Percentiles rank a stretch among this genome's conserved stretches.
These are phyloP conservation scores for Columba guinea DNA, from an alignment of 2,797 vertebrate genomes.

Conservation along the genomic window DNA sequence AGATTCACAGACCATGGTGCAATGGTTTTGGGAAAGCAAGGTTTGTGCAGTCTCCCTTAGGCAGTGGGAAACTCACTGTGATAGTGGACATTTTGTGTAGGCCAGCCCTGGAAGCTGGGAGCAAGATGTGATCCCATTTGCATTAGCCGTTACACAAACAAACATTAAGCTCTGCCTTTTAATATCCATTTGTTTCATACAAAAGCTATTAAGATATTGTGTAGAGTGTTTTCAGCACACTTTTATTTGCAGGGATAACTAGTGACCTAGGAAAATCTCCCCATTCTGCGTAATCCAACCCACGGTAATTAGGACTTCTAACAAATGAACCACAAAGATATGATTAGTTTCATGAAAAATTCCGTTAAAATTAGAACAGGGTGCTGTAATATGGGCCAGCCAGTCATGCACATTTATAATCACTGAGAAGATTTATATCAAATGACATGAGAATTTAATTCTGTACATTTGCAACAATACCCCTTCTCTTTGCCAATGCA, in stretches of 20 bases:
- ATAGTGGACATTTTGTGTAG: not conserved
- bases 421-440: slow-evolving; percentile 36
- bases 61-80: not conserved
- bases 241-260: not conserved
- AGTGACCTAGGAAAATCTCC: not conserved
- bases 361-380: slow-evolving; percentile 11
- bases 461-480: not conserved
- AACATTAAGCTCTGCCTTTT: not conserved
- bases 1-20: not conserved
- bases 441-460: not conserved
- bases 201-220: not conserved
- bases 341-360: not conserved
- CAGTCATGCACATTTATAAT: not conserved
- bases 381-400: slow-evolving; percentile 10
- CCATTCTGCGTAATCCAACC: fast-evolving
- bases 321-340: not conserved
- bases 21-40: not conserved
- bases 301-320: not conserved
- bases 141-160: not conserved
- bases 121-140: not conserved
- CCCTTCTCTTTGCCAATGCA: not conserved
- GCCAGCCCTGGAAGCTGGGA: not conserved
- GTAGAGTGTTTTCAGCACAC: not conserved
- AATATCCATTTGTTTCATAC: not conserved
- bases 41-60: not conserved